phyloP scores from a whole-genome alignment of 2,113 vertebrate species.

The Hippocampus guttulatus region DNA sequence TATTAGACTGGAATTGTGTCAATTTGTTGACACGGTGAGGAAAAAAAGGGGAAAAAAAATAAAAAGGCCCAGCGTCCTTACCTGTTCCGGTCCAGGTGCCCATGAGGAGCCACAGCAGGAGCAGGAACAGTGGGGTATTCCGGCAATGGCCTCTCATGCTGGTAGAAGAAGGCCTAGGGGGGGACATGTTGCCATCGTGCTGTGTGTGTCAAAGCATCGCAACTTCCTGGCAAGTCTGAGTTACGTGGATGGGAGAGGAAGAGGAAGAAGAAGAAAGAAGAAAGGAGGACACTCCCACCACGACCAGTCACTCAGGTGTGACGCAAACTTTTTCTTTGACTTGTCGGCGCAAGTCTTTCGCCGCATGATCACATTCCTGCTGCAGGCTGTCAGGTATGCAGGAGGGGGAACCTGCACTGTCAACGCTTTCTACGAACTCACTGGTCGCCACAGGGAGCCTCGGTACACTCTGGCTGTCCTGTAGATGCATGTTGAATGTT shows the following conservation, averaged over 20 bases:
- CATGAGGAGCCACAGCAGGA: constrained; percentile 23
- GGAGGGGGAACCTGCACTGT: not conserved
- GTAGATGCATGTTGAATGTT: not conserved
- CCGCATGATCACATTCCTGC: not conserved
- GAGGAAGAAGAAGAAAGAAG: not conserved
- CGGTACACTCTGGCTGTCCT: not conserved
- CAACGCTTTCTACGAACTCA: not conserved
- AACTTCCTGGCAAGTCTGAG: constrained; percentile 80
- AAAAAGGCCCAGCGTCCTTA: constrained; percentile 55
- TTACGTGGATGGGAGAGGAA: constrained; percentile 26
- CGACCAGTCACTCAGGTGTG: constrained; percentile 3
- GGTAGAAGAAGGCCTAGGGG: constrained; percentile 26
- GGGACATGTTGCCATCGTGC: constrained; percentile 65
- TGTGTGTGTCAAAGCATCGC: constrained; percentile 62
- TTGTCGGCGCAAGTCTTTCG: not conserved
- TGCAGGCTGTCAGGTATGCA: not conserved
- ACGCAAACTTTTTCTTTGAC: not conserved
- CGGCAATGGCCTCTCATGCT: constrained; percentile 51
- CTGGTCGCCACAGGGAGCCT: not conserved
- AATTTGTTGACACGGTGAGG: not conserved
- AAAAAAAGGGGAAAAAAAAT: not conserved
- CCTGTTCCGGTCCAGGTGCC: constrained; percentile 44
- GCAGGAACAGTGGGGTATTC: constrained; percentile 51
- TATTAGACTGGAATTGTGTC: not conserved
- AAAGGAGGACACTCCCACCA: not conserved